Conservation (phyloP, 2,888 invertebrate genomes). For the Torymus auratus region DNA sequence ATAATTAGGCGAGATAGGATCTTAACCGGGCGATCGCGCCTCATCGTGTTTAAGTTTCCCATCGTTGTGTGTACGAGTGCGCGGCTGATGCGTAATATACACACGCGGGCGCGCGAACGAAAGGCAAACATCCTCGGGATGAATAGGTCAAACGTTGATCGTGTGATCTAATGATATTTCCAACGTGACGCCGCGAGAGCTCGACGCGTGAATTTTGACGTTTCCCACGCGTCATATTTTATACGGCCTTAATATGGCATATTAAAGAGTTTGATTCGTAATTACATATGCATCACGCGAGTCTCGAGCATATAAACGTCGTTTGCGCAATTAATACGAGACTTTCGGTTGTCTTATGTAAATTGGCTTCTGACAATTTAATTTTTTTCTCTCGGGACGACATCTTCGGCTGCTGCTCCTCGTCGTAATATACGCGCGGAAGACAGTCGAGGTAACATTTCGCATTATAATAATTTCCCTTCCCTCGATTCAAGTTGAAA, state of each 20-base stretch:
- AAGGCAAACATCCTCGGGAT: conserved; percentile 27
- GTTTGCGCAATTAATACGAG: neutral
- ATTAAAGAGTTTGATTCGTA: neutral
- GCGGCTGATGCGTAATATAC: neutral
- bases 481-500: neutral
- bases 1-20: conserved; percentile 66
- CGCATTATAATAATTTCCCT: no score
- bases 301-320: no score
- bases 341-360: neutral
- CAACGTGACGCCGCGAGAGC: neutral
- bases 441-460: no score
- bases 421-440: no score
- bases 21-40: conserved; percentile 41
- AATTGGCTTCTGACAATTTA: neutral
- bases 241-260: neutral
- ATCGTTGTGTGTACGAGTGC: neutral
- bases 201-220: conserved; percentile 14
- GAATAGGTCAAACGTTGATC: conserved; percentile 1
- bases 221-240: conserved; percentile 28
- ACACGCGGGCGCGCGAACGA: neutral
- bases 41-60: conserved; percentile 55
- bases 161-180: conserved; percentile 23
- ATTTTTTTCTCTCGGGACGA: neutral
- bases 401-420: no score
- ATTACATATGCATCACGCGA: no score